These are phyloP conservation scores for Girardinus metallicus DNA, from an alignment of 2,797 vertebrate species.

Conservation along the genomic window DNA sequence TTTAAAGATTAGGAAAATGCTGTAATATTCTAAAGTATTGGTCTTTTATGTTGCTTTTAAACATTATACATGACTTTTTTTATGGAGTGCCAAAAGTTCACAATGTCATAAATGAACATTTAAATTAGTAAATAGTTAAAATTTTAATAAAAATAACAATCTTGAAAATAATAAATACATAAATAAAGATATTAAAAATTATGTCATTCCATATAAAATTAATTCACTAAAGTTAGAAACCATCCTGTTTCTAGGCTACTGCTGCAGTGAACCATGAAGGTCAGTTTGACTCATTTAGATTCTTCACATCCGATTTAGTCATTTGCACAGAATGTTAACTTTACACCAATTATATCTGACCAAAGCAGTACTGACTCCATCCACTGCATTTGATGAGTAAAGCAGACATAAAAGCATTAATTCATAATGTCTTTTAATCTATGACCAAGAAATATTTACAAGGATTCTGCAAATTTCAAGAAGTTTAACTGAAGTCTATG, in stretches of 20 bases:
- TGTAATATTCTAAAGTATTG: constrained; percentile 70
- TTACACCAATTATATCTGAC: neutral
- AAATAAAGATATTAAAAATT: neutral
- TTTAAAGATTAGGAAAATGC: constrained; percentile 56
- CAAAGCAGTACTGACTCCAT: neutral
- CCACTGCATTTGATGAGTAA: neutral
- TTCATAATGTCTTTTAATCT: neutral
- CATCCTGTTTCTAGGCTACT: neutral
- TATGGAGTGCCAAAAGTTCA: constrained; percentile 7
- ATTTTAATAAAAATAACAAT: neutral
- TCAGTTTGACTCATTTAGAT: neutral
- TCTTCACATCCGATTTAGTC: neutral
- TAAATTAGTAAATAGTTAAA: neutral
- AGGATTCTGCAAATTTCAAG: neutral
- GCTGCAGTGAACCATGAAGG: neutral
- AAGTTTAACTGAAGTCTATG: neutral
- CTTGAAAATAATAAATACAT: neutral
- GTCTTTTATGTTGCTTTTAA: constrained; percentile 42
- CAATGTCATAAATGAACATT: neutral
- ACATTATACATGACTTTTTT: neutral
- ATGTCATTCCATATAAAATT: neutral
- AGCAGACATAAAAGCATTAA: neutral
- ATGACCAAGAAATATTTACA: neutral
- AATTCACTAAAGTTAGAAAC: neutral
- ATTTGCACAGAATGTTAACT: neutral